phyloP scores from a whole-genome alignment of 2,888 invertebrate genomes.

The Syritta pipiens region DNA sequence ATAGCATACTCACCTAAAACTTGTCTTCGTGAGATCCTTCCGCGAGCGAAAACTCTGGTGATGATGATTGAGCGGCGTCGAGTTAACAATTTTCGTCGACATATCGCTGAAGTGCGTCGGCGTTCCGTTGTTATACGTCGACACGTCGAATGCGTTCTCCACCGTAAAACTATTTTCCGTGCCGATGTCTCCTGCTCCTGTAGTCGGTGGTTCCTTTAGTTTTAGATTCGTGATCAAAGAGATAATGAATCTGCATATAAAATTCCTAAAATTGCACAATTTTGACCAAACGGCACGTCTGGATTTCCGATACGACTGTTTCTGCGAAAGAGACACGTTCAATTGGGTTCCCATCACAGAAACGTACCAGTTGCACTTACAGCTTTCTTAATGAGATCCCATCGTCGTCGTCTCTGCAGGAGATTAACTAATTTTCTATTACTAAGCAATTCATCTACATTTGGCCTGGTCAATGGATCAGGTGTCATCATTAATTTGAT shows the following conservation, averaged over 20 bases:
- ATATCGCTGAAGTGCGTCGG: conserved; percentile 70
- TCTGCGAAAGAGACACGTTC: conserved; percentile 70
- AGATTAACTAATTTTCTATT: conserved; percentile 75
- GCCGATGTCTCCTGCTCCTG: conserved; percentile 58
- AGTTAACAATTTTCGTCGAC: conserved; percentile 74
- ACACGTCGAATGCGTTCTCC: conserved; percentile 73
- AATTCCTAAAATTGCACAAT: conserved; percentile 77
- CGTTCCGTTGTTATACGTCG: conserved; percentile 72
- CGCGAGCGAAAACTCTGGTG: conserved; percentile 73
- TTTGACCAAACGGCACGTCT: conserved; percentile 76
- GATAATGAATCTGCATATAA: conserved; percentile 72
- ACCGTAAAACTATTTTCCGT: conserved; percentile 70
- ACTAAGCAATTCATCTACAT: conserved; percentile 80
- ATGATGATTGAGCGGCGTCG: conserved; percentile 77
- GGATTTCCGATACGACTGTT: conserved; percentile 74
- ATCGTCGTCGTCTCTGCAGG: conserved; percentile 74
- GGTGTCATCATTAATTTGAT: conserved; percentile 82
- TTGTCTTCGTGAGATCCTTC: conserved; percentile 74
- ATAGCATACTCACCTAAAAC: conserved; percentile 72
- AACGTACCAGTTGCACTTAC: conserved; percentile 70
- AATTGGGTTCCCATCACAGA: background rate
- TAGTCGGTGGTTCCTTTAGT: conserved; percentile 71
- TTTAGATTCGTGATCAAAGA: conserved; percentile 73
- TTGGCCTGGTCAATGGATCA: conserved; percentile 80
- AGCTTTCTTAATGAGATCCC: conserved; percentile 73